Conservation (phyloP, 1,140 invertebrate genomes). For the Steinernema khuongi region DNA sequence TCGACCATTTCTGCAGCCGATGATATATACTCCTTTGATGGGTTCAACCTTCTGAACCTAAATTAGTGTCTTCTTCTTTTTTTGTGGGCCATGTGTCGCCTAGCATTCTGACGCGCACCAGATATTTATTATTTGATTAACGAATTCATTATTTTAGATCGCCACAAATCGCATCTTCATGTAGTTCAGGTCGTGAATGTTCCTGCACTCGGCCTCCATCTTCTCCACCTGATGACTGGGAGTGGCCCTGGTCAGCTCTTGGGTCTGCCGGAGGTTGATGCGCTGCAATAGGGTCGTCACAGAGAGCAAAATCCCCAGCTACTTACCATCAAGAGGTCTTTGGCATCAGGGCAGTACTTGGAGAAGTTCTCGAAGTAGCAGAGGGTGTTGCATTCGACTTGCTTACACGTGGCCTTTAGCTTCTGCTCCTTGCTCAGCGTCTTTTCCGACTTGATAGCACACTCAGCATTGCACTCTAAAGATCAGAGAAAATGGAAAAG, state of each 20-base stretch:
- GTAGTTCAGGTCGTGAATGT: constrained; percentile 7
- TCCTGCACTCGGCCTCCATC: constrained; percentile 6
- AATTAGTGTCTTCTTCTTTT: too few relatives aligned
- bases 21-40: too few relatives aligned
- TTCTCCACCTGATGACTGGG: neutral
- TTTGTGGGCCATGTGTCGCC: too few relatives aligned
- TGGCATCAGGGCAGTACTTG: neutral
- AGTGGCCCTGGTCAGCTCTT: neutral
- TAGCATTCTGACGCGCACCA: too few relatives aligned
- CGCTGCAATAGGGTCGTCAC: neutral
- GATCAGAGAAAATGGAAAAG: neutral
- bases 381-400: neutral
- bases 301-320: neutral
- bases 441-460: neutral
- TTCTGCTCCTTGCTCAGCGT: constrained; percentile 3
- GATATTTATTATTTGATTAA: too few relatives aligned
- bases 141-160: too few relatives aligned
- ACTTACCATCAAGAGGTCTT: neutral
- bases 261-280: neutral
- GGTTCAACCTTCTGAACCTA: too few relatives aligned
- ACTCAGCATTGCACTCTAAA: neutral
- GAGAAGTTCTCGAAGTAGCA: constrained; percentile 8
- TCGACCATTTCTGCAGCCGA: too few relatives aligned
- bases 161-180: constrained; percentile 2
- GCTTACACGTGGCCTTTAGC: neutral